phyloP scores from a whole-genome alignment of 2,888 invertebrate species.

The Flexamia atlantica region DNA sequence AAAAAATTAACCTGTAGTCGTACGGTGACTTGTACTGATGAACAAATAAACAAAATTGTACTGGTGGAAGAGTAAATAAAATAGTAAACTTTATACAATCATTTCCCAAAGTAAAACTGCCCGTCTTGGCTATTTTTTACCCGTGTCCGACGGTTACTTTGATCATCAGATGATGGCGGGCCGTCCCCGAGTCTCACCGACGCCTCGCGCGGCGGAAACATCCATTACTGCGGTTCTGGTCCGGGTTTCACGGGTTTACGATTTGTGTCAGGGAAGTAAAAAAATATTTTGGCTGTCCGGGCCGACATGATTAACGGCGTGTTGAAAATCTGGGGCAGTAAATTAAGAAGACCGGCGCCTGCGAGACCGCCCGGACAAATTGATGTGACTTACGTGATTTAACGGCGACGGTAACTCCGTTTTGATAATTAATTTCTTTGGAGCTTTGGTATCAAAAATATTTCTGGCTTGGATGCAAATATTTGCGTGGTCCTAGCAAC shows the following conservation, averaged over 20 bases:
- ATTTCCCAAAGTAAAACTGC: too few species aligned
- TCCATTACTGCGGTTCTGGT: constrained; percentile 11
- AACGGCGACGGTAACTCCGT: not conserved
- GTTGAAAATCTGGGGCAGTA: constrained; percentile 19
- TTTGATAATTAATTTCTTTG: not conserved
- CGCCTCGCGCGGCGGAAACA: not conserved
- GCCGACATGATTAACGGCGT: constrained; percentile 5
- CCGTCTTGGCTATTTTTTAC: too few species aligned
- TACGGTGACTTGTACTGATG: too few species aligned
- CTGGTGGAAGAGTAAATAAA: too few species aligned
- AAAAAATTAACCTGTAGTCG: too few species aligned
- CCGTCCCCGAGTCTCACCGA: too few species aligned
- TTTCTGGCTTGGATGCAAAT: not conserved
- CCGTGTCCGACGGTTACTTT: too few species aligned
- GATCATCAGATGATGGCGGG: too few species aligned
- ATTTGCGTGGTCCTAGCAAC: not conserved
- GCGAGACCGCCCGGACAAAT: not conserved
- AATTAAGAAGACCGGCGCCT: constrained; percentile 18
- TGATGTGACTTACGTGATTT: constrained; percentile 1
- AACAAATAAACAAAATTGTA: too few species aligned
- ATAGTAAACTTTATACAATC: too few species aligned
- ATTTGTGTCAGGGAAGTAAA: not conserved
- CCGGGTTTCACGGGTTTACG: constrained; percentile 27
- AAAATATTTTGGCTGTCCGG: constrained; percentile 13
- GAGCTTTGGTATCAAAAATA: not conserved